Evolutionary conservation across 1,140 invertebrate genomes (phyloP).

Genomic region (Acromyrmex charruanus): DNA sequence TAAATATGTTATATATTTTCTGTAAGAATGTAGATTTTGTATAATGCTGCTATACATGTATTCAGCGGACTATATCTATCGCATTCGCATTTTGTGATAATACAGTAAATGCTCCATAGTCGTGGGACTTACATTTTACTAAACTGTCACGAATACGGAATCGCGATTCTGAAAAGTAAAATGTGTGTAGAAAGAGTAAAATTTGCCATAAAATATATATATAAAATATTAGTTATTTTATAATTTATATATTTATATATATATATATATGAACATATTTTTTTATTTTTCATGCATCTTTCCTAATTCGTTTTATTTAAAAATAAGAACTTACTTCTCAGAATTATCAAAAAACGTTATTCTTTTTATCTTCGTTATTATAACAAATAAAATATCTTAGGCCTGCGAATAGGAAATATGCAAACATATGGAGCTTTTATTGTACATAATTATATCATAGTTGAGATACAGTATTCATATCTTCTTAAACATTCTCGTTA

Average conservation of each 20-base stretch:
- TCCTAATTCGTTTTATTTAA: neutral
- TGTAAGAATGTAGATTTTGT: constrained; percentile 54
- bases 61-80: neutral
- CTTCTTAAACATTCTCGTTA: constrained; percentile 54
- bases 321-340: constrained; percentile 2
- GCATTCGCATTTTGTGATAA: constrained; percentile 55
- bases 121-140: neutral
- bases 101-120: constrained; percentile 35
- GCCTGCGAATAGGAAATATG: neutral
- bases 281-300: neutral
- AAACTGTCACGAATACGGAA: neutral
- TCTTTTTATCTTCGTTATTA: neutral
- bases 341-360: neutral
- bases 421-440: constrained; percentile 42
- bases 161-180: neutral
- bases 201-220: neutral
- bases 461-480: constrained; percentile 31
- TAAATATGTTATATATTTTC: constrained; percentile 59
- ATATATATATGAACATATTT: neutral
- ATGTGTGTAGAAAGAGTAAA: neutral
- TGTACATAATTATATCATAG: constrained; percentile 29
- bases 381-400: neutral
- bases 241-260: constrained; percentile 9
- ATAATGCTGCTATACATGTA: constrained; percentile 20
- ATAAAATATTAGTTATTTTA: constrained; percentile 8